These are phyloP conservation scores for Ceratina calcarata DNA, from an alignment of 1,140 invertebrate species.

Conservation along the genomic window DNA sequence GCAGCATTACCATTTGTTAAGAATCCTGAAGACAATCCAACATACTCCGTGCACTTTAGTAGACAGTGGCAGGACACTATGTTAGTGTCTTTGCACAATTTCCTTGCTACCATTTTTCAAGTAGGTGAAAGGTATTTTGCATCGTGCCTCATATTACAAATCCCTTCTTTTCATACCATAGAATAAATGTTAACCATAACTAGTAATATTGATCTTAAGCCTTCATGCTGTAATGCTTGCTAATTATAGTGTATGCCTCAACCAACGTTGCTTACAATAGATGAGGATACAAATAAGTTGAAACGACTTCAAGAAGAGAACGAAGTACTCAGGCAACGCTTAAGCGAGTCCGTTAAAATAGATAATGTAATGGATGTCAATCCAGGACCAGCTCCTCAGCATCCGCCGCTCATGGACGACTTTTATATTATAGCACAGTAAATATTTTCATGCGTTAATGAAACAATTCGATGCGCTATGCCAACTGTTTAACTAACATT, in stretches of 20 bases:
- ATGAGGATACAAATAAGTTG: conserved; percentile 90
- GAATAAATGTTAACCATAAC: conserved; percentile 1
- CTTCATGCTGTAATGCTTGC: not conserved
- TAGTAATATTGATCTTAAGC: not conserved
- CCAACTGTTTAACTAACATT: not conserved
- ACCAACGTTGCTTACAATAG: conserved; percentile 91
- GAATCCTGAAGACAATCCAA: conserved; percentile 94
- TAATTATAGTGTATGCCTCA: conserved; percentile 87
- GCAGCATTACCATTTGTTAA: conserved; percentile 94
- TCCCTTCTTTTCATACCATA: conserved; percentile 23
- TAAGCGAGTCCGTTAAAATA: conserved; percentile 78
- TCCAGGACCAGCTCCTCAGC: conserved; percentile 83
- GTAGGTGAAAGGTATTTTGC: conserved; percentile 73
- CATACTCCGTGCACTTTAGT: conserved; percentile 94
- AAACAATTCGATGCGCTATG: not conserved
- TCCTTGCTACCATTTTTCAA: conserved; percentile 94
- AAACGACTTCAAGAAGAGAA: conserved; percentile 92
- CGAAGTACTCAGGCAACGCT: conserved; percentile 83
- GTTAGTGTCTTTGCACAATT: conserved; percentile 95
- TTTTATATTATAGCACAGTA: conserved; percentile 95
- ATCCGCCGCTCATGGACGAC: conserved; percentile 92
- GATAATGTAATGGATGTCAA: conserved; percentile 81
- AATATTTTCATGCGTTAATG: conserved; percentile 62
- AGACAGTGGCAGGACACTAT: conserved; percentile 97
- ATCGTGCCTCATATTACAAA: conserved; percentile 18